These are phyloP conservation scores for Halcyon smyrnensis DNA, from an alignment of 2,797 vertebrate species.

Conservation along the genomic window DNA sequence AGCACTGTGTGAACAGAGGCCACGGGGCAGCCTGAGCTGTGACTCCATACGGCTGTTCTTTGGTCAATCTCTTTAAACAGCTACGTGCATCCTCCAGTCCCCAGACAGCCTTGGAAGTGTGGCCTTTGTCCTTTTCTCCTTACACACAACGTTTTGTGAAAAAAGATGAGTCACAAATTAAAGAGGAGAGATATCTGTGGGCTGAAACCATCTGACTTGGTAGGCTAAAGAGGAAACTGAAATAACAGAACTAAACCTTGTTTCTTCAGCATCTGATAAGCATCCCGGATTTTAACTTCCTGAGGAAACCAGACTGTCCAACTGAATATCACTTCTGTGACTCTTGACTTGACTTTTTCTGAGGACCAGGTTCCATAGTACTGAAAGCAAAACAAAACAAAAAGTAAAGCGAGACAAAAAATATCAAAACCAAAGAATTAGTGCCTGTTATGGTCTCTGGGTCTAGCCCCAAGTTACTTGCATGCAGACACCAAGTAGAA, in stretches of 20 bases:
- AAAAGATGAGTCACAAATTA: slow-evolving; percentile 18
- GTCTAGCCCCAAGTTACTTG: neutral
- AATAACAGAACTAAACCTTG: slow-evolving; percentile 82
- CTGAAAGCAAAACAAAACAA: slow-evolving; percentile 55
- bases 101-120: neutral
- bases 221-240: slow-evolving; percentile 17
- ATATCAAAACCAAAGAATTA: neutral
- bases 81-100: neutral
- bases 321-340: slow-evolving; percentile 88
- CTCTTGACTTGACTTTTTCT: slow-evolving; percentile 85
- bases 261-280: slow-evolving; percentile 92
- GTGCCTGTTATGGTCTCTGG: neutral
- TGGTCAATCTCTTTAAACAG: neutral
- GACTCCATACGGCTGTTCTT: neutral
- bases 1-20: neutral
- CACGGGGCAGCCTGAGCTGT: neutral
- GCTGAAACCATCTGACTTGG: neutral
- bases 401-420: neutral
- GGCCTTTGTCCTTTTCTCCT: neutral
- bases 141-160: neutral
- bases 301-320: slow-evolving; percentile 94
- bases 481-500: neutral
- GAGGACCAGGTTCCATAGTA: slow-evolving; percentile 87
- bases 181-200: neutral
- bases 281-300: slow-evolving; percentile 88